Percentiles rank a stretch among this genome's conserved stretches.
Evolutionary conservation across 1,140 invertebrate species (phyloP).

Genomic region (Stegodyphus dumicola): DNA sequence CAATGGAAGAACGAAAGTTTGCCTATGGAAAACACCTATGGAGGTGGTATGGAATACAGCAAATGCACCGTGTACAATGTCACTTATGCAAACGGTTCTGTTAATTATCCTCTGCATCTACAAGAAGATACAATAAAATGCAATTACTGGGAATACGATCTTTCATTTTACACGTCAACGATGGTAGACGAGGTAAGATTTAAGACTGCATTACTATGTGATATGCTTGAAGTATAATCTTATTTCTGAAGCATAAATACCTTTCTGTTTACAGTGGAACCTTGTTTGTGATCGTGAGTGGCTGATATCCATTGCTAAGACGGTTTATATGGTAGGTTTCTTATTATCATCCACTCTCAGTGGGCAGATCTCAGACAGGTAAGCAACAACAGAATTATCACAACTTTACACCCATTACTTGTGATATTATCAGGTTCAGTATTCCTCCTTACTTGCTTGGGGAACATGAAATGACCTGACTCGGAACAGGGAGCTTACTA

Average conservation of each 20-base stretch:
- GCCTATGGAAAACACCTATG: background rate
- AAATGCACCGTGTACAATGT: conserved; percentile 2
- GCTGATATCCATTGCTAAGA: conserved; percentile 78
- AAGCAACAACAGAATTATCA: background rate
- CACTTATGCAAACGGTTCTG: background rate
- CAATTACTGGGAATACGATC: no score
- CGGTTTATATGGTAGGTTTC: conserved; percentile 85
- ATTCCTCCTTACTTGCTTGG: no score
- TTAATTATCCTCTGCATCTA: no score
- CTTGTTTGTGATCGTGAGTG: conserved; percentile 71
- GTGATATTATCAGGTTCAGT: no score
- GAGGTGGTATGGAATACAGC: background rate
- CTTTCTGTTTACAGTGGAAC: conserved; percentile 72
- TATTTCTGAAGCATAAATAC: conserved; percentile 73
- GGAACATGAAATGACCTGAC: no score
- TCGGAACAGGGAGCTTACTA: no score
- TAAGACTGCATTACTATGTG: no score
- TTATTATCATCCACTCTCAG: conserved; percentile 82
- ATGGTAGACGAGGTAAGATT: no score
- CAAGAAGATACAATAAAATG: no score
- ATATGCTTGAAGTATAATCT: no score
- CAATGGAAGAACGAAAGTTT: conserved; percentile 41
- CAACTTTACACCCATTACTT: no score
- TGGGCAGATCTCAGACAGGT: conserved; percentile 81
- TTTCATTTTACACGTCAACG: no score